Conservation (phyloP, 2,888 invertebrate species). For the Acrocyrtus sp. region DNA sequence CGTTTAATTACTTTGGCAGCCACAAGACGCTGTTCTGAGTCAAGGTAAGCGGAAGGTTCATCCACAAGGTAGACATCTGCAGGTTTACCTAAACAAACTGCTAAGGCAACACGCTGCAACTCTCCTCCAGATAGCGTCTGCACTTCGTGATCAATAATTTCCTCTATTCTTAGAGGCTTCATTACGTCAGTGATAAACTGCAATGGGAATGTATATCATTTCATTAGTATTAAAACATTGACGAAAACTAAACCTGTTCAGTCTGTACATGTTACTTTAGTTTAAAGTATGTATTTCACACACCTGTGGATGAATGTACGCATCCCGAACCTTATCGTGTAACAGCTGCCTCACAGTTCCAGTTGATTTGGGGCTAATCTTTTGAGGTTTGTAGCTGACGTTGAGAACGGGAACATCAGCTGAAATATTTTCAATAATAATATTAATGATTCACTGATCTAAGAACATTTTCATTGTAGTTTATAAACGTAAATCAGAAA, state of each 20-base stretch:
- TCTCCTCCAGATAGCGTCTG: conserved; percentile 99
- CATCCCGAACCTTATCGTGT: conserved; percentile 97
- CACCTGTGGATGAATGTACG: conserved; percentile 94
- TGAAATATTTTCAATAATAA: conserved; percentile 59
- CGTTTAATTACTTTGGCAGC: conserved; percentile 99
- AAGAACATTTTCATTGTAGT: too few relatives aligned
- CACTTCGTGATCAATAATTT: conserved; percentile 97
- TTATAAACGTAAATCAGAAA: too few relatives aligned
- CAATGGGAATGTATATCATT: too few relatives aligned
- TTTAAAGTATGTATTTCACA: not conserved
- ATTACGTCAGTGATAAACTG: conserved; percentile 98
- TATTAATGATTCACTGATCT: not conserved
- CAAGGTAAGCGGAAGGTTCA: conserved; percentile 98
- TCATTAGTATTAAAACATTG: conserved; percentile 16
- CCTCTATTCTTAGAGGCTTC: conserved; percentile 97
- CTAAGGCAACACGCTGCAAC: conserved; percentile 95
- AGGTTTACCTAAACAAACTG: conserved; percentile 96
- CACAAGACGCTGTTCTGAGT: conserved; percentile 99
- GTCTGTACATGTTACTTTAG: too few relatives aligned
- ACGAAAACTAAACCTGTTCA: too few relatives aligned
- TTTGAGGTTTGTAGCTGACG: conserved; percentile 99
- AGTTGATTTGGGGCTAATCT: conserved; percentile 97
- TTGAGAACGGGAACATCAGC: conserved; percentile 88
- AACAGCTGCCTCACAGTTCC: conserved; percentile 91
- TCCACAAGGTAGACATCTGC: conserved; percentile 99